Evolutionary conservation across 2,797 vertebrate species (phyloP).

Genomic region (Neopelma chrysocephalum): DNA sequence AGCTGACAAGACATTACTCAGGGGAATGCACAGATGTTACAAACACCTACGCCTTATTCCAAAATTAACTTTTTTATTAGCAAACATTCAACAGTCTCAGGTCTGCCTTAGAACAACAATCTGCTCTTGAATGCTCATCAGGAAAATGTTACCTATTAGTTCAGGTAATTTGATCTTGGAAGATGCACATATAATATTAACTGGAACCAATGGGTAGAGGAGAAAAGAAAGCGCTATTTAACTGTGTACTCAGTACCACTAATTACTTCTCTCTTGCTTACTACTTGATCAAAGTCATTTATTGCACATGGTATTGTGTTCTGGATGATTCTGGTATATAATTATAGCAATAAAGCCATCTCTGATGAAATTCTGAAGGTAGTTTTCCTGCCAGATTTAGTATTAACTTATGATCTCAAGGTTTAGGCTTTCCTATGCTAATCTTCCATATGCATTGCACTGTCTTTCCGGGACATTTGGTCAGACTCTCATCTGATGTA

Average conservation of each 20-base stretch:
- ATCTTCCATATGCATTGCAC: background rate
- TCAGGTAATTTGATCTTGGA: conserved; percentile 13
- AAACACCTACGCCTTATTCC: conserved; percentile 46
- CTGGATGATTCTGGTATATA: background rate
- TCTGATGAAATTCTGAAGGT: background rate
- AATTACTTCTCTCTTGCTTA: background rate
- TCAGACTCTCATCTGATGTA: background rate
- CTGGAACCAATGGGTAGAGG: background rate
- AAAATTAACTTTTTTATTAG: conserved; percentile 57
- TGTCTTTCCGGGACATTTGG: background rate
- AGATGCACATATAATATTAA: background rate
- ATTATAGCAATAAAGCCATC: background rate
- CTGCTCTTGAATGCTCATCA: background rate
- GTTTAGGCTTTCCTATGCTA: background rate
- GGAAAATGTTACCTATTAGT: conserved; percentile 13
- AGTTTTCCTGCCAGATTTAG: background rate
- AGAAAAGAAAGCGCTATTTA: background rate
- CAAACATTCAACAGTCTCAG: conserved; percentile 16
- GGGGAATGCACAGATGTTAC: conserved; percentile 40
- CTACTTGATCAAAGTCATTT: background rate
- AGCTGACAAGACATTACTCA: conserved; percentile 52
- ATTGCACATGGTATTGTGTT: background rate
- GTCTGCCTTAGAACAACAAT: conserved; percentile 38
- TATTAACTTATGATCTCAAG: background rate
- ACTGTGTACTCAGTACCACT: background rate